Evolutionary conservation across 2,888 invertebrate species (phyloP).

Genomic region (Boloria euphrosyne): DNA sequence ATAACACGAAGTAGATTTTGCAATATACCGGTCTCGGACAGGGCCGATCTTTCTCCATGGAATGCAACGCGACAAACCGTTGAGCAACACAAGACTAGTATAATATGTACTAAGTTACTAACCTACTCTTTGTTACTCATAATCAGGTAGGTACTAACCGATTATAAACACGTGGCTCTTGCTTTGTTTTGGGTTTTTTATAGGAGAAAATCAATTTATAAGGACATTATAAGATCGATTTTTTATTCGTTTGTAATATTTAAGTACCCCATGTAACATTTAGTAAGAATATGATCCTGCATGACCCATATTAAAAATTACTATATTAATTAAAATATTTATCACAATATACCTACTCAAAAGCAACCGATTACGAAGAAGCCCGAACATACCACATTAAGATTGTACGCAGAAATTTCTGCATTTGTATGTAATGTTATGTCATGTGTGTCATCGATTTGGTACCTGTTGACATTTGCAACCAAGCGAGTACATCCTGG

Average conservation of each 20-base stretch:
- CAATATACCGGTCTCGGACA: slow-evolving; percentile 60
- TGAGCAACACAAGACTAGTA: slow-evolving; percentile 41
- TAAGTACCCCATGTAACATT: background rate
- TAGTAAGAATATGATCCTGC: no score
- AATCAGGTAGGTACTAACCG: slow-evolving; percentile 4
- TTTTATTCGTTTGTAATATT: background rate
- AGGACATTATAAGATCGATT: background rate
- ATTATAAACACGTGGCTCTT: slow-evolving; percentile 18
- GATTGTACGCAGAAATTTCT: slow-evolving; percentile 14
- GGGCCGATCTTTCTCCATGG: slow-evolving; percentile 70
- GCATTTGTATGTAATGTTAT: slow-evolving; percentile 54
- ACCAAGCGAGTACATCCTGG: slow-evolving; percentile 36
- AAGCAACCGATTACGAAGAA: slow-evolving; percentile 18
- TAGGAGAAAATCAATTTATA: background rate
- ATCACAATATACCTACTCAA: no score
- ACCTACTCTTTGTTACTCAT: slow-evolving; percentile 37
- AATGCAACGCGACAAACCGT: slow-evolving; percentile 57
- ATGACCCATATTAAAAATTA: no score
- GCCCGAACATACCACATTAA: slow-evolving; percentile 14
- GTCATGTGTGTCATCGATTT: slow-evolving; percentile 52
- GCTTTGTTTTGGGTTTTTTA: background rate
- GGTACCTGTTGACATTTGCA: slow-evolving; percentile 67
- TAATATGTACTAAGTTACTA: slow-evolving; percentile 23
- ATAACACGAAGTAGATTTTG: slow-evolving; percentile 58
- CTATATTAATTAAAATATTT: no score